phyloP scores from a whole-genome alignment of 2,113 vertebrate genomes.

The Odobenus rosmarus region DNA sequence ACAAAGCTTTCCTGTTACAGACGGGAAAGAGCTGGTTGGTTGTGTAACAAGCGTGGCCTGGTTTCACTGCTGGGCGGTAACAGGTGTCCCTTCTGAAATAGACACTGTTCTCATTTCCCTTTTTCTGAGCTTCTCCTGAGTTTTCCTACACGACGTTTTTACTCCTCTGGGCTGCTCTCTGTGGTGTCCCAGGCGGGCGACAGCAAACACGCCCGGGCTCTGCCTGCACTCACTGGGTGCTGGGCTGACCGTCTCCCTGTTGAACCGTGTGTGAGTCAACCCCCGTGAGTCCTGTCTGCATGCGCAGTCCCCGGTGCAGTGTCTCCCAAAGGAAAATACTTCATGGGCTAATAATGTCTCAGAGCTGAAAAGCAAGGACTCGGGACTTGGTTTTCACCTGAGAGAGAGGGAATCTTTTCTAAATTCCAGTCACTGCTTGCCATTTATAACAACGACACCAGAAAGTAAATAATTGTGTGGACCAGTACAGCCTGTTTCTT shows the following conservation, averaged over 20 bases:
- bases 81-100: neutral
- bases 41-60: accelerated
- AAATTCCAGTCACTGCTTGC: neutral
- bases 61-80: accelerated
- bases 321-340: constrained; percentile 32
- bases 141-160: accelerated
- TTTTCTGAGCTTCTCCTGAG: neutral
- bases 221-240: neutral
- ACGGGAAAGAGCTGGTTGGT: accelerated
- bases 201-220: accelerated
- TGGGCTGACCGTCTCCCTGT: neutral
- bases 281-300: neutral
- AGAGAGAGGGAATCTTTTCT: neutral
- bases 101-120: accelerated
- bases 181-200: neutral
- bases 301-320: accelerated
- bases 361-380: neutral
- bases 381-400: neutral
- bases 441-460: neutral
- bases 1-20: accelerated
- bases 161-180: neutral
- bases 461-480: accelerated
- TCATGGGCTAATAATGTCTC: neutral
- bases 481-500: accelerated
- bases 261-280: neutral